A percentile compares a stretch with the other conserved stretches of the same genome.
Conservation (phyloP, 2,113 vertebrate species). For the Pteruthius melanotis region DNA sequence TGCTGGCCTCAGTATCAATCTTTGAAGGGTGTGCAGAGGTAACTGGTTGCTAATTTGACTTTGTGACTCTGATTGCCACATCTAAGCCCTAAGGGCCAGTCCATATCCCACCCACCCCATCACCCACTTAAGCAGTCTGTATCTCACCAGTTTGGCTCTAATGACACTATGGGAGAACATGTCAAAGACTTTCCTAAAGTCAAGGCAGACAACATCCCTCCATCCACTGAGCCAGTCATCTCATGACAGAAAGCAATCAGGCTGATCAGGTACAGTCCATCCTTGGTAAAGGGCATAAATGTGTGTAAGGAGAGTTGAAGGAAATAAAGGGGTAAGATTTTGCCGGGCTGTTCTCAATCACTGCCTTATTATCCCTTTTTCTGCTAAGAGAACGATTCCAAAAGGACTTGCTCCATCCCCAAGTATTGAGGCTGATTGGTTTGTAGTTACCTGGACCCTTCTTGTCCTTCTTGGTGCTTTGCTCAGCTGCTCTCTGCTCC, state of each 20-base stretch:
- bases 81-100: background rate
- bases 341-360: background rate
- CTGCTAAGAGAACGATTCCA: background rate
- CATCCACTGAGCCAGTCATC: background rate
- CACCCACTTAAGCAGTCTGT: background rate
- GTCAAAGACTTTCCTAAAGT: background rate
- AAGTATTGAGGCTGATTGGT: background rate
- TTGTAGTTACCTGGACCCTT: background rate
- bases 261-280: background rate
- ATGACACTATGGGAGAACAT: background rate
- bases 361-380: background rate
- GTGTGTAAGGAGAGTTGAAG: background rate
- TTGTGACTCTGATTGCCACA: background rate
- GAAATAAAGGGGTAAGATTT: background rate
- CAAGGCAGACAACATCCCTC: background rate
- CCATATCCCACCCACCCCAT: background rate
- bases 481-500: background rate
- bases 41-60: background rate
- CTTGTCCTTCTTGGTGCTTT: background rate
- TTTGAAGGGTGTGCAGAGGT: background rate
- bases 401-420: background rate
- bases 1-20: background rate
- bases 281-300: background rate
- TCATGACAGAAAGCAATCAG: background rate
- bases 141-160: background rate